Evolutionary conservation across 2,797 vertebrate species (phyloP), one percentile per base, ranked within the genome.

Genomic region (Arctocebus calabarensis): DNA sequence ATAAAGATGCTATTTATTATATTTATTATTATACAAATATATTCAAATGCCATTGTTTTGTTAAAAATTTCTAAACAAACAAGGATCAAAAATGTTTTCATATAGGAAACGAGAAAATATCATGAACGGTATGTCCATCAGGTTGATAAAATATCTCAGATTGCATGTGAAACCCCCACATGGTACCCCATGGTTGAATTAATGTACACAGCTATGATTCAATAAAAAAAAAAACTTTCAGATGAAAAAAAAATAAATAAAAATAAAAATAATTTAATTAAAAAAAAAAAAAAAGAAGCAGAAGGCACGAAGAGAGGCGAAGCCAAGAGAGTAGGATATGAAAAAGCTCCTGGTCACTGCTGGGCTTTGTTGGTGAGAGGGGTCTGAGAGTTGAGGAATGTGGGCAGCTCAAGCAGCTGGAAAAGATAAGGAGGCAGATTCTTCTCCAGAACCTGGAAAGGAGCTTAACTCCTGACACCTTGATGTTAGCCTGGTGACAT

Each of bases 381-480:
- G 8, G 16, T 55, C 23, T 6, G 4, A 3, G 11, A 81, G 16
- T 34, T 0, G n/a, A 45, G 45, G 40, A 68, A 32, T 27, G 25
- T 34, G 88, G 59, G 25, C 0, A 2, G 19, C 14, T 66, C 11
- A 55, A 64, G 55, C 20, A 62, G 4, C 14, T 55, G 34, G 57
- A 78, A 74, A 70, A n/a, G 43, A 22, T 34, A 43, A 61, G 22
- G 62, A 78, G 34, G n/a, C 2, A 0, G 17, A 25, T 17, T 57
- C 25, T 89, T 66, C 8, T 27, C 40, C 5, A 10, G 43, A 55
- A 27, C 7, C 27, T 73, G 27, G 10, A 37, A 66, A 29, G 71
- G 48, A 75, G 32, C 4, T 0, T 0, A 7, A 10, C 19, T 29
- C 7, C 14, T 20, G 17, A 57, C 13, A 32, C 45, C 43, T 84